These are phyloP conservation scores for Peromyscus melanophrys DNA, from an alignment of 2,797 vertebrate species.

Conservation along the genomic window DNA sequence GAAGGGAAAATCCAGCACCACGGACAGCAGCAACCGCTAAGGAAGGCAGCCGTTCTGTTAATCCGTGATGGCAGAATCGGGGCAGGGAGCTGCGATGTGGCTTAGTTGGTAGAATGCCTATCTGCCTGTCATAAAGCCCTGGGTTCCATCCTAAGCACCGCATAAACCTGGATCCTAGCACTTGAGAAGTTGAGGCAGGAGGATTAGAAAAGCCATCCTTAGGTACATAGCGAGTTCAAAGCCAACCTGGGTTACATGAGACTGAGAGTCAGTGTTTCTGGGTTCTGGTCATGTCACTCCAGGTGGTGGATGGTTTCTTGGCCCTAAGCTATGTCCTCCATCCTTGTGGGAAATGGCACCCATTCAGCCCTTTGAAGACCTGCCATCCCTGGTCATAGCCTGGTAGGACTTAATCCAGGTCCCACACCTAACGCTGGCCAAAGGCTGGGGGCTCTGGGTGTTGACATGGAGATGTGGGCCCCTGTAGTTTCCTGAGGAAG, in stretches of 20 bases:
- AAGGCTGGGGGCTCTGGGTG: not conserved
- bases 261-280: not conserved
- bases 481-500: not conserved
- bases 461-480: too few species aligned
- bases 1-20: not conserved
- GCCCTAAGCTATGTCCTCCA: fast-evolving
- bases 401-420: fast-evolving
- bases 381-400: not conserved
- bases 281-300: too few species aligned
- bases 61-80: fast-evolving
- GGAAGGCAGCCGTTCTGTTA: fast-evolving
- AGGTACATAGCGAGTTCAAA: not conserved
- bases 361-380: not conserved
- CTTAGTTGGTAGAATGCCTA: not conserved
- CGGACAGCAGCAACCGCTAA: too few species aligned
- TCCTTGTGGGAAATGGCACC: not conserved
- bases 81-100: too few species aligned
- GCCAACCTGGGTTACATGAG: not conserved
- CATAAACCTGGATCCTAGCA: not conserved
- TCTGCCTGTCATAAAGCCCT: not conserved
- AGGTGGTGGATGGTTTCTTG: not conserved
- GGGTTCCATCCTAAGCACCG: not conserved
- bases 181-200: not conserved
- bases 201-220: not conserved
- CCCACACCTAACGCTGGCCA: not conserved